Conservation (phyloP, 2,797 vertebrate genomes). For the Heterohyrax brucei region DNA sequence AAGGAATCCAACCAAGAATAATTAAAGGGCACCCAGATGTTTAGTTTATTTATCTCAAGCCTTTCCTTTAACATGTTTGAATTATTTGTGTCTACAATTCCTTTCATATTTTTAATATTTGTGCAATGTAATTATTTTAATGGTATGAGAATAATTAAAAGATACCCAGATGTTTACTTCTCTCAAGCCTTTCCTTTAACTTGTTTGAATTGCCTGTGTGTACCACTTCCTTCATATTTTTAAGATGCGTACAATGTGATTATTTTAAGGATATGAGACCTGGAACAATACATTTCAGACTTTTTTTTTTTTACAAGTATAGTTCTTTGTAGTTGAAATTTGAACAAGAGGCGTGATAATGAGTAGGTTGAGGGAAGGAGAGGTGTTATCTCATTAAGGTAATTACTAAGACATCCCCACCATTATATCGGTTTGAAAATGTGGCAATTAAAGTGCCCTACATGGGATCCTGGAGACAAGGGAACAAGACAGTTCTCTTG, state of each 20-base stretch:
- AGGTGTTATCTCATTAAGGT: conserved; percentile 99
- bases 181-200: conserved; percentile 86
- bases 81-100: conserved; percentile 80
- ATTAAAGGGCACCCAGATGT: conserved; percentile 94
- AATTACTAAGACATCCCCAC: conserved; percentile 98
- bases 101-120: conserved; percentile 40
- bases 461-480: conserved; percentile 94
- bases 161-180: conserved; percentile 93
- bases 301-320: conserved; percentile 87
- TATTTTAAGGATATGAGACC: conserved; percentile 87
- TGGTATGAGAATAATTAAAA: conserved; percentile 92
- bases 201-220: conserved; percentile 84
- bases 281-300: conserved; percentile 89
- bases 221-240: conserved; percentile 80
- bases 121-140: too few species aligned
- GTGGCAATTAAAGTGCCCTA: conserved; percentile 98
- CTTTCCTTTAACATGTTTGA: conserved; percentile 87
- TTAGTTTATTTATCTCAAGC: conserved; percentile 90
- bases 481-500: conserved; percentile 91
- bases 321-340: conserved; percentile 95
- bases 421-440: conserved; percentile 97
- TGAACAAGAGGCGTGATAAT: conserved; percentile 97
- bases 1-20: conserved; percentile 93
- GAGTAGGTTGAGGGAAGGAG: conserved; percentile 97
- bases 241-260: conserved; percentile 84